Evolutionary conservation across 2,888 invertebrate species (phyloP), one percentile per base, ranked within the genome.

Genomic region (Osedax frankpressi): DNA sequence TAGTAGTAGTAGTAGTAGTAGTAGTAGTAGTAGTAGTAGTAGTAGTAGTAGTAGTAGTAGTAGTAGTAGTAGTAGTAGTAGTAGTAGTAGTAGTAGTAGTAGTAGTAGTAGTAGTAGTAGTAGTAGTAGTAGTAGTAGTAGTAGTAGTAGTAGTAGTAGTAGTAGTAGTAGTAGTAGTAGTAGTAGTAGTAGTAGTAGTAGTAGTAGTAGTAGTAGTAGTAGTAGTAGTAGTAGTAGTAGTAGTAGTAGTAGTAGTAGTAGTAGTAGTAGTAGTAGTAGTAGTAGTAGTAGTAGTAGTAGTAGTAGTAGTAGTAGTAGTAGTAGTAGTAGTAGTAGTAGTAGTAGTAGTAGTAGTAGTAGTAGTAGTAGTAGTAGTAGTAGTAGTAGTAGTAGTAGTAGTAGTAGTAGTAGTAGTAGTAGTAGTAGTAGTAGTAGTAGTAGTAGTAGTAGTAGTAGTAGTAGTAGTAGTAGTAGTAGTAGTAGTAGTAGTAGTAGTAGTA

Each of bases 291-390:
- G 71, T 76, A 73, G 74, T 75, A 75, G 74, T 75, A 73, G 74
- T 76, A 73, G 74, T 73, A 73, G 73, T 76, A 69, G 74, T 76
- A 75, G 73, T 76, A 75, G 74, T 76, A 75, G 73, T 76, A 75
- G 74, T 76, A 75, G 71, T 73, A 76, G 74, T 76, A 76, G 74
- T 76, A 76, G 72, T 73, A 75, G 73, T 73, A 73, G 73, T 75
- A 75, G 74, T 75, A 75, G 74, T 75, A 75, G 73, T 75, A 75
- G 74, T 75, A 75, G 74, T 75, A 70, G 74, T 44, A 44, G 11
- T 44, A 44, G 11, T 44, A 44, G 11, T 44, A 44, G 11, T 44
- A 44, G 11, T 44, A 44, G 11, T 44, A 44, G 11, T 44, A 11
- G 44, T 44, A 44, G 44, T 44, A 44, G 19, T 6, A 44, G 44